Evolutionary conservation across 2,888 invertebrate genomes (phyloP), one percentile per base, ranked within the genome.

Genomic region (Sinhomidia bicolor): DNA sequence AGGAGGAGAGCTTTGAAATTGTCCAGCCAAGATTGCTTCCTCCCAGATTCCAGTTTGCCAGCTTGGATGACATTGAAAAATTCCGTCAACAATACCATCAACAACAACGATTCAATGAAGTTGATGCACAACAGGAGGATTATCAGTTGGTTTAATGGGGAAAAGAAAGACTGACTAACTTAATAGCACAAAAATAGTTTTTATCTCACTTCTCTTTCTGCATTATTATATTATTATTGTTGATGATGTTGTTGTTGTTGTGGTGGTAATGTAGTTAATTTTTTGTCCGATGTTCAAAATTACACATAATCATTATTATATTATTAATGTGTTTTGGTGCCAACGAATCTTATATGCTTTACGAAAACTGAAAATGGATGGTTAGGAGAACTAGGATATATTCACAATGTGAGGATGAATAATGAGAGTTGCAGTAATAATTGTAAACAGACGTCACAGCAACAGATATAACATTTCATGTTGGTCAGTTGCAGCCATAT

Each of bases 201-300:
- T 87, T 87, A 88, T 88, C 88, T 88, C 82, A 88, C 82, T 65
- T 88, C 88, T 88, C n/a, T n/a, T 81, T 80, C 82, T 81, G 68
- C 71, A 44, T 80, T 79, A 29, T 32, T 60, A 44, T 86, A n/a
- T n/a, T n/a, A n/a, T n/a, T n/a, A n/a, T n/a, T n/a, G n/a, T n/a
- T n/a, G n/a, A n/a, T 86, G 17, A 80, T 60, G 47, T 81, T 78
- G 74, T 47, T 74, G 74, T 47, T 74, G 51, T 84, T 82, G 83
- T 57, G 74, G 68, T 71, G 20, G 68, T 41, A 71, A 20, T 10
- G 36, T 65, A 65, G 65, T 47, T 68, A 41, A 44, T 85, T 86
- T 74, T 85, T 79, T 85, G 78, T 65, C 41, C 14, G 29, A 79
- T 78, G 78, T 85, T 65, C 54, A 86, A 57, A 68, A 68, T 47